phyloP scores from a whole-genome alignment of 2,113 vertebrate genomes.

The Podiceps cristatus region DNA sequence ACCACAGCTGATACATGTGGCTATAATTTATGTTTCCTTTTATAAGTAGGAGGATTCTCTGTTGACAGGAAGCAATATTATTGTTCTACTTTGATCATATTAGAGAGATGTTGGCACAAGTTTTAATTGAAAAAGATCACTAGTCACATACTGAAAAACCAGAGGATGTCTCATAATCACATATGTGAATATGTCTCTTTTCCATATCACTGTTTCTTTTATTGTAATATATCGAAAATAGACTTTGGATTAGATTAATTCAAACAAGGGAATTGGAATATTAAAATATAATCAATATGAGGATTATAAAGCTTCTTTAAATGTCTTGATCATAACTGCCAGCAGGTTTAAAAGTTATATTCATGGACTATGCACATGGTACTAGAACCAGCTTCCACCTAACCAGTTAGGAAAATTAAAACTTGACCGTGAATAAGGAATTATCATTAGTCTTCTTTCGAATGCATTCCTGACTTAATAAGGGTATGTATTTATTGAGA shows the following conservation, averaged over 20 bases:
- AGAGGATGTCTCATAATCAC: not conserved
- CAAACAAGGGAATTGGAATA: not conserved
- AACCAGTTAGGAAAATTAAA: not conserved
- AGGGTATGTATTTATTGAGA: not conserved
- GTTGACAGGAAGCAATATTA: not conserved
- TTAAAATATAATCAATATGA: not conserved
- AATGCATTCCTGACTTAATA: not conserved
- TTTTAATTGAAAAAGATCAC: not conserved
- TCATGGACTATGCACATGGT: no score
- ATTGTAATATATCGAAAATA: not conserved
- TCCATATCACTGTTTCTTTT: not conserved
- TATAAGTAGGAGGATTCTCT: not conserved
- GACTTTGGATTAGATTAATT: not conserved
- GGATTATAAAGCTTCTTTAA: not conserved
- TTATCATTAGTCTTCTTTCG: not conserved
- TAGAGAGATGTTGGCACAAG: not conserved
- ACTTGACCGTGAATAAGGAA: not conserved
- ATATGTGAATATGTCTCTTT: not conserved
- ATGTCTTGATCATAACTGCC: not conserved
- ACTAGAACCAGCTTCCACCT: not conserved
- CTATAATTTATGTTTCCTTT: not conserved
- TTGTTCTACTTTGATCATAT: not conserved
- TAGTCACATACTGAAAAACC: not conserved
- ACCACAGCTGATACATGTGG: not conserved
- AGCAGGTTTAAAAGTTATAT: not conserved